phyloP scores from a whole-genome alignment of 2,113 vertebrate species.

The Clarias batrachus region DNA sequence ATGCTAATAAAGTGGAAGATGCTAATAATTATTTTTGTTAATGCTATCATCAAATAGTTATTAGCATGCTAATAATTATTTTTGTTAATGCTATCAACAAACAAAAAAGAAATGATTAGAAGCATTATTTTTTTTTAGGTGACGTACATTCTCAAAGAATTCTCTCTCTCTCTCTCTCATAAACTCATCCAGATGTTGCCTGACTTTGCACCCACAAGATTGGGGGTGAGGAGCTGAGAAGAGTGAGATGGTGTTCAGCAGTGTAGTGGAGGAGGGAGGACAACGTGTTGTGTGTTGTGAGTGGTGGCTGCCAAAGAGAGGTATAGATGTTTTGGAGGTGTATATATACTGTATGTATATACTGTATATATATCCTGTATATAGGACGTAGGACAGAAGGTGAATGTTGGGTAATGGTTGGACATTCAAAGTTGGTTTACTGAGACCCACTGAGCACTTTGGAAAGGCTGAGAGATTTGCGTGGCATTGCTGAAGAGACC shows the following conservation, averaged over 20 bases:
- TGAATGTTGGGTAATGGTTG: conserved; percentile 8
- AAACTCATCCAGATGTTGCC: conserved; percentile 80
- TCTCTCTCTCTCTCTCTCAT: conserved; percentile 57
- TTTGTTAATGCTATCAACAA: too few species aligned
- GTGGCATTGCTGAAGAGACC: conserved; percentile 13
- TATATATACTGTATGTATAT: background rate
- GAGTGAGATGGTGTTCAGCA: conserved; percentile 37
- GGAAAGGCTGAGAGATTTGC: conserved; percentile 12
- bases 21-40: too few species aligned
- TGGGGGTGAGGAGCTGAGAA: conserved; percentile 44
- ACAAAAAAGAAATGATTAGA: background rate
- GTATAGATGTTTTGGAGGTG: conserved; percentile 22
- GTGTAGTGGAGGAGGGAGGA: conserved; percentile 52
- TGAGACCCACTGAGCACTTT: background rate
- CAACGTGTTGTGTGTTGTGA: conserved; percentile 47
- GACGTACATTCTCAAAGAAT: background rate
- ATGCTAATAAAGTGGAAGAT: too few species aligned
- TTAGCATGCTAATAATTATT: too few species aligned
- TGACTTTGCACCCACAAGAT: conserved; percentile 69
- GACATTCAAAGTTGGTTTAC: conserved; percentile 10
- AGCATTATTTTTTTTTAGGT: background rate
- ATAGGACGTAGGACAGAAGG: conserved; percentile 19
- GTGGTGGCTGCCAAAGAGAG: conserved; percentile 12
- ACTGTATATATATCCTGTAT: background rate
- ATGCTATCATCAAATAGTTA: too few species aligned